Percentiles rank a stretch among this genome's conserved stretches.
These are phyloP conservation scores for Laupala kohalensis DNA, from an alignment of 1,140 invertebrate genomes.

Conservation along the genomic window DNA sequence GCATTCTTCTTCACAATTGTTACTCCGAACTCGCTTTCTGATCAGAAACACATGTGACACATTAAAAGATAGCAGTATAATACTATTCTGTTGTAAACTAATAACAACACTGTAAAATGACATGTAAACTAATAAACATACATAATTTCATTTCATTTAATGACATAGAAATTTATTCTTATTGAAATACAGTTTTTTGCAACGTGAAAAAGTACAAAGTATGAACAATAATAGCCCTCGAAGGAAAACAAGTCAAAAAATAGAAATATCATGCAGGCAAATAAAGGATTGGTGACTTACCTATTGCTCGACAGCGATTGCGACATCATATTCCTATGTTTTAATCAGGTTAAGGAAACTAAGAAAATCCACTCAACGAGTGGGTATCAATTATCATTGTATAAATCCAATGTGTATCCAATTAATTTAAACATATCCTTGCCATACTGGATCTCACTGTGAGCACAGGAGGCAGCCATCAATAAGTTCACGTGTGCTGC, in stretches of 20 bases:
- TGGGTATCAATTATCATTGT: neutral
- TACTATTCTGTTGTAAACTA: no score
- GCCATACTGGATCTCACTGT: neutral
- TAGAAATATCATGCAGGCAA: no score
- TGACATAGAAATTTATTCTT: no score
- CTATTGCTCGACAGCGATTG: neutral
- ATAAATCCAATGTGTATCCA: neutral
- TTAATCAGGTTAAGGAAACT: neutral
- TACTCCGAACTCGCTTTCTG: conserved; percentile 46
- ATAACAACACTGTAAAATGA: no score
- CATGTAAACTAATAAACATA: no score
- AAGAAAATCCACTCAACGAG: neutral
- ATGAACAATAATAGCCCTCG: no score
- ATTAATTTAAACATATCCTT: neutral
- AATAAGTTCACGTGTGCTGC: neutral
- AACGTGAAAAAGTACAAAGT: no score
- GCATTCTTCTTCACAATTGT: conserved; percentile 42
- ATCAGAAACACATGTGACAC: no score
- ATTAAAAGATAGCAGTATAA: no score
- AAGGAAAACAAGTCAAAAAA: no score
- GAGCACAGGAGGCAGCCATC: neutral
- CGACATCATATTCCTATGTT: neutral
- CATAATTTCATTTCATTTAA: no score
- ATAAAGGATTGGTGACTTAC: neutral
- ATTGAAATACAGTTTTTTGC: no score